Percentiles rank a stretch among this genome's conserved stretches.
Evolutionary conservation across 2,888 invertebrate genomes (phyloP).

Genomic region (Tenthredo amoena): DNA sequence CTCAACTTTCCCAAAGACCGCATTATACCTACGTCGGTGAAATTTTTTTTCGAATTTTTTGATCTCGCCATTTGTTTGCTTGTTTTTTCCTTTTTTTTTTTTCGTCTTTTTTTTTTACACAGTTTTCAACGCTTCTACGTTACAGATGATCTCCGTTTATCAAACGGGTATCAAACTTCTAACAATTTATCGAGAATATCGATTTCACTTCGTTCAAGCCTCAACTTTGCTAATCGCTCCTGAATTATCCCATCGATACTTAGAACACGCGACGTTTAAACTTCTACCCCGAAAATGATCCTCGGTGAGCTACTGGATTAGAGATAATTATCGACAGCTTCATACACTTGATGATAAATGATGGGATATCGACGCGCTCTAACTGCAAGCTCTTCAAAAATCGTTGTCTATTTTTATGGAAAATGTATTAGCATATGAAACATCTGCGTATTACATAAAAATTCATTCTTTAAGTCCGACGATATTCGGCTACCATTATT

Average conservation of each 20-base stretch:
- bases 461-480: not conserved
- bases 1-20: slow-evolving; percentile 22
- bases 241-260: slow-evolving; percentile 9
- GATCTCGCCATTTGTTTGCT: not conserved
- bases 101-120: not conserved
- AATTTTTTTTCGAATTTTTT: not conserved
- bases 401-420: not conserved
- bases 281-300: not conserved
- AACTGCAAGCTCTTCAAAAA: not conserved
- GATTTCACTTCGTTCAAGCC: not conserved
- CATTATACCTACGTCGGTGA: not conserved
- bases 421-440: not conserved
- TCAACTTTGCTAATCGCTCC: slow-evolving; percentile 14
- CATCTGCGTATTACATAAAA: not conserved
- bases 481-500: slow-evolving; percentile 5
- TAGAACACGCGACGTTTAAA: not conserved
- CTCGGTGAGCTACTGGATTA: not conserved
- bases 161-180: slow-evolving; percentile 6
- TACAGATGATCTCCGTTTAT: slow-evolving; percentile 8
- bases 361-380: not conserved
- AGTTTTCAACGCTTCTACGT: not conserved
- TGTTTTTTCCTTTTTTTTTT: not conserved
- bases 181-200: slow-evolving; percentile 6
- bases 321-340: slow-evolving; percentile 10
- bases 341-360: not conserved